Conservation (phyloP, 2,888 invertebrate genomes). For the Netelia fuscicornis region DNA sequence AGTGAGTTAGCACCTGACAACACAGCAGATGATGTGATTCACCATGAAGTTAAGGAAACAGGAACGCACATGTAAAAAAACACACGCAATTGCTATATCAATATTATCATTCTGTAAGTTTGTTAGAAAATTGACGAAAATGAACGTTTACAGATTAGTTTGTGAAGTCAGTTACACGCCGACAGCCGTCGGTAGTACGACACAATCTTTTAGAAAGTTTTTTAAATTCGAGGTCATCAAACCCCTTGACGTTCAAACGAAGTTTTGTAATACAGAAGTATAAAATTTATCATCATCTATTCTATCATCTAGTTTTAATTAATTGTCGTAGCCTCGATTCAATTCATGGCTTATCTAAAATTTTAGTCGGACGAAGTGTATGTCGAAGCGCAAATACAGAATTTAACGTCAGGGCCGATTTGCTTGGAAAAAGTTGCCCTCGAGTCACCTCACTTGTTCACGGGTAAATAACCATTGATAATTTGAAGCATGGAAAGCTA, state of each 20-base stretch:
- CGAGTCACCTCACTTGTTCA: constrained; percentile 96
- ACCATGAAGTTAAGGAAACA: constrained; percentile 99
- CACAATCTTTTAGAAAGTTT: constrained; percentile 96
- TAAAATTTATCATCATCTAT: constrained; percentile 90
- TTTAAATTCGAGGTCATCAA: constrained; percentile 99
- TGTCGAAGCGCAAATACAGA: constrained; percentile 93
- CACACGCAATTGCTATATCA: constrained; percentile 11
- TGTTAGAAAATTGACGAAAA: neutral
- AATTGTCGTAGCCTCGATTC: constrained; percentile 3
- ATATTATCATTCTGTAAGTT: neutral
- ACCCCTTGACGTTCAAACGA: constrained; percentile 99
- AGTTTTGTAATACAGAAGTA: constrained; percentile 97
- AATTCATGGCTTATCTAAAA: neutral
- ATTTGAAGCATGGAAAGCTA: neutral
- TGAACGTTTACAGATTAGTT: constrained; percentile 89
- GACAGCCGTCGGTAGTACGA: constrained; percentile 85
- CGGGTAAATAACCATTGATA: constrained; percentile 84
- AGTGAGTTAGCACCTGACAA: constrained; percentile 90
- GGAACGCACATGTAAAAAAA: constrained; percentile 96
- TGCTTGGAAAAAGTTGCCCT: constrained; percentile 97
- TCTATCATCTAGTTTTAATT: constrained; percentile 83
- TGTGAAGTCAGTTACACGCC: constrained; percentile 97
- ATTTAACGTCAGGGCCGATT: constrained; percentile 96
- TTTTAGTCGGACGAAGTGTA: constrained; percentile 89
- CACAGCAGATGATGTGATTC: constrained; percentile 97